Conservation (phyloP, 1,140 invertebrate genomes). For the Philopotamus ludificatus region DNA sequence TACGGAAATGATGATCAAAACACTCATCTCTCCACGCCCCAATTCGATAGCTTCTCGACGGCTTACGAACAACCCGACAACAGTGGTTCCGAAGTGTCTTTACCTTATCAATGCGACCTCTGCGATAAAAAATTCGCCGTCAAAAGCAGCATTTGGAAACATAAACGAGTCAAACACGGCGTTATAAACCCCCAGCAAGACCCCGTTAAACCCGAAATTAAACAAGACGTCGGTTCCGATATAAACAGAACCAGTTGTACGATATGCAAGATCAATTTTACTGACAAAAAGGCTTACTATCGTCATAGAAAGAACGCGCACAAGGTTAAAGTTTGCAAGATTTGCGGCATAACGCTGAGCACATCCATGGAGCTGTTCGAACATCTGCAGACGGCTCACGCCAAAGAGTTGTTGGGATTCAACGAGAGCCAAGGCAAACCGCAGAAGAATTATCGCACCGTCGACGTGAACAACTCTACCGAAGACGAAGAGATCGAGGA, state of each 20-base stretch:
- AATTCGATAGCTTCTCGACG: conserved; percentile 54
- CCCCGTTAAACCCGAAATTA: conserved; percentile 26
- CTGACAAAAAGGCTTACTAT: conserved; percentile 56
- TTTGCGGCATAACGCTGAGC: conserved; percentile 53
- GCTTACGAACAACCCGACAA: conserved; percentile 41
- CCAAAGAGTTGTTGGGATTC: conserved; percentile 53
- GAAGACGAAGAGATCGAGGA: conserved; percentile 48
- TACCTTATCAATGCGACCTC: conserved; percentile 51
- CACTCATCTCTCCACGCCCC: conserved; percentile 48
- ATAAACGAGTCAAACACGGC: conserved; percentile 56
- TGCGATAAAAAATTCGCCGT: conserved; percentile 55
- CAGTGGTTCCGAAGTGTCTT: conserved; percentile 41
- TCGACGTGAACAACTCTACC: conserved; percentile 40
- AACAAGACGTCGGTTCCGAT: conserved; percentile 43
- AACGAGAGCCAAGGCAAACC: conserved; percentile 51
- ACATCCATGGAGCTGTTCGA: conserved; percentile 54
- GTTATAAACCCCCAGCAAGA: conserved; percentile 47
- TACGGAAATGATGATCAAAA: conserved; percentile 50
- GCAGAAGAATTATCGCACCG: conserved; percentile 41
- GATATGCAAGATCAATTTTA: conserved; percentile 55
- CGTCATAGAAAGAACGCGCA: conserved; percentile 55
- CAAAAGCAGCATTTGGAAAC: conserved; percentile 54
- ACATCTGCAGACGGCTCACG: conserved; percentile 52
- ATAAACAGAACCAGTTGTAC: conserved; percentile 50
- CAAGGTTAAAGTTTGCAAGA: conserved; percentile 55